These are phyloP conservation scores for Dioctria linearis DNA, from an alignment of 2,888 invertebrate genomes.

Conservation along the genomic window DNA sequence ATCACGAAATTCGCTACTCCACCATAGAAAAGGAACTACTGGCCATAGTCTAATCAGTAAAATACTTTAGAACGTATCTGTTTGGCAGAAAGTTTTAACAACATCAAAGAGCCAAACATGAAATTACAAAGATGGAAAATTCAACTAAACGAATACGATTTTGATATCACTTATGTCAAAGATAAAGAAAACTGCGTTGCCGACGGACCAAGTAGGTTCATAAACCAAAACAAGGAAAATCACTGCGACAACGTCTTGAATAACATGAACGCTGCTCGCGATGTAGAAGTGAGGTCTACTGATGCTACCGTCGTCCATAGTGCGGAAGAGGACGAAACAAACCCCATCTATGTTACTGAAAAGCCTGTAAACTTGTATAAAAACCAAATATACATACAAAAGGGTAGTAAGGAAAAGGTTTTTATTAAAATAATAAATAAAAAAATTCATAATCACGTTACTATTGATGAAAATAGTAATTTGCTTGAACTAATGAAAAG, in stretches of 20 bases:
- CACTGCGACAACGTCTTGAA: background rate
- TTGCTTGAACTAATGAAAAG: constrained; percentile 50
- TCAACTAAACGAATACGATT: constrained; percentile 32
- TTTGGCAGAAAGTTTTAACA: constrained; percentile 23
- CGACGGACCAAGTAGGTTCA: constrained; percentile 33
- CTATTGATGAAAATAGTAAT: constrained; percentile 35
- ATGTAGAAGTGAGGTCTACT: constrained; percentile 15
- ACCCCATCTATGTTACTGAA: constrained; percentile 29
- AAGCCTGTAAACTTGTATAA: constrained; percentile 24
- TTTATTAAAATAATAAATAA: constrained; percentile 35
- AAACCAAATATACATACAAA: constrained; percentile 27
- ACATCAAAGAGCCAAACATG: constrained; percentile 28
- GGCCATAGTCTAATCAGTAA: too few relatives aligned
- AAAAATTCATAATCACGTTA: constrained; percentile 12
- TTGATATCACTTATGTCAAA: constrained; percentile 29
- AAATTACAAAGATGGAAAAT: constrained; percentile 28
- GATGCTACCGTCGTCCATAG: constrained; percentile 37
- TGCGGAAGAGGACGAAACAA: constrained; percentile 24
- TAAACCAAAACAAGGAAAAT: background rate
- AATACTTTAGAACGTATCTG: too few relatives aligned
- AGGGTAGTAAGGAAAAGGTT: constrained; percentile 14
- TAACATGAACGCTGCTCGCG: background rate
- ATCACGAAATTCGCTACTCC: too few relatives aligned
- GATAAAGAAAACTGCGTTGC: constrained; percentile 45
- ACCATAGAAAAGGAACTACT: too few relatives aligned